Evolutionary conservation across 2,797 vertebrate species (phyloP), one percentile per base, ranked within the genome.

Genomic region (Centropyge bicolor): DNA sequence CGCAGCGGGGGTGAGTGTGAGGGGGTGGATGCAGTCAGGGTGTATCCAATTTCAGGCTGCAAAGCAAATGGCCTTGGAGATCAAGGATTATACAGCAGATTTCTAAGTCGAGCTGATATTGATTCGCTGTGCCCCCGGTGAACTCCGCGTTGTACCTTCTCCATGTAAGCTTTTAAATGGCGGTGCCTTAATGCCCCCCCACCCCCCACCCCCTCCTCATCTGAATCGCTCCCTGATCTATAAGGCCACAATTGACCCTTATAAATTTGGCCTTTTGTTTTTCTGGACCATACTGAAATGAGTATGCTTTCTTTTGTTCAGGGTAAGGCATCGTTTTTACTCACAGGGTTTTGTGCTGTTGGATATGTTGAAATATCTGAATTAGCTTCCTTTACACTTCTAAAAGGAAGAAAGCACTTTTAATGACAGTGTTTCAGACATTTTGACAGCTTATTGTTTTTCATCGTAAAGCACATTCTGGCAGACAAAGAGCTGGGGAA

Each of bases 1-100:
- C 51, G 24, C 76, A 27, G 78, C 40, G 19, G 67, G 77, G 55
- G 55, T 38, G 31, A 43, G 43, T 9, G 63, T 19, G 48, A 62
- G n/a, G 52, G 31, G 54, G 17, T 27, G 65, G 70, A 41, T 67
- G 76, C 76, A 76, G 78, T 74, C 62, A 16, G 86, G 80, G 86
- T 92, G 89, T 88, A 93, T 94, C 90, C 91, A 93, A 92, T 94
- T 94, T 91, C 90, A 91, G 85, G 81, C 90, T 86, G 90, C 81
- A 88, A 92, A 92, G 91, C 89, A 92, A 94, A 92, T 90, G 91
- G 93, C 92, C 92, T 94, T 88, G 88, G 90, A 94, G 92, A 94
- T 92, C 90, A 88, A 88, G 91, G 93, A 93, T 93, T 94, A 94
- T 93, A 91, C 89, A 91, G 88, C 91, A 93, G 90, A 92, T 94